Percentiles rank a stretch among this genome's conserved stretches.
Evolutionary conservation across 1,140 invertebrate genomes (phyloP).

Genomic region (Chrysopa pallens): DNA sequence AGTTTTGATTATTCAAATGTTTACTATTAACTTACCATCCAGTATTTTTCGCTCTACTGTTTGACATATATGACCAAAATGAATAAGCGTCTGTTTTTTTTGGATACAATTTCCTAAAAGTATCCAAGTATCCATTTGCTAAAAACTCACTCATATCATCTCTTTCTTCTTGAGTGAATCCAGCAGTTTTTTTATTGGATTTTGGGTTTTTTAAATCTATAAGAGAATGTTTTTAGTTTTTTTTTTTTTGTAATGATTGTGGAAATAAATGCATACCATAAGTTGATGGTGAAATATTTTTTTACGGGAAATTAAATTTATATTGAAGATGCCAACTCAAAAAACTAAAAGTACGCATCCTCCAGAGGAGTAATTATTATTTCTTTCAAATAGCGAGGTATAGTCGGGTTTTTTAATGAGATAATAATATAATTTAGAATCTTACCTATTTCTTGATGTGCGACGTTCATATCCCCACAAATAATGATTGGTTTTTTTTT

Average conservation of each 20-base stretch:
- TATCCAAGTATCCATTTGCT: constrained; percentile 65
- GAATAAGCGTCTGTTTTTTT: constrained; percentile 71
- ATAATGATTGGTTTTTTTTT: constrained; percentile 84
- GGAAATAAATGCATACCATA: background rate
- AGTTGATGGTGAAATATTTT: no score
- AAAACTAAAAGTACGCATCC: no score
- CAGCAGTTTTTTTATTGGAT: constrained; percentile 80
- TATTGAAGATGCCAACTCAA: no score
- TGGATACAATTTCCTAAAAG: constrained; percentile 77
- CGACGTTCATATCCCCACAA: constrained; percentile 94
- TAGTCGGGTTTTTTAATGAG: no score
- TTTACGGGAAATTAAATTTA: no score
- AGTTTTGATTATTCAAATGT: constrained; percentile 3
- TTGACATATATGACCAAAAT: constrained; percentile 86
- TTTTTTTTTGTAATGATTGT: no score
- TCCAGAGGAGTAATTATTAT: no score
- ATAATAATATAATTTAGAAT: constrained; percentile 1
- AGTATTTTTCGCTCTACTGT: constrained; percentile 72
- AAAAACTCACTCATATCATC: constrained; percentile 78
- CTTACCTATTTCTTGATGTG: constrained; percentile 83
- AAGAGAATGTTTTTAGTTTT: constrained; percentile 9
- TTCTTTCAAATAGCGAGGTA: no score
- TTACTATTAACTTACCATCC: constrained; percentile 57
- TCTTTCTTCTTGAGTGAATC: constrained; percentile 89
- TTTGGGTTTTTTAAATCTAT: constrained; percentile 89